Evolutionary conservation across 2,113 vertebrate species (phyloP), one percentile per base, ranked within the genome.

Genomic region (Pollachius pollachius): DNA sequence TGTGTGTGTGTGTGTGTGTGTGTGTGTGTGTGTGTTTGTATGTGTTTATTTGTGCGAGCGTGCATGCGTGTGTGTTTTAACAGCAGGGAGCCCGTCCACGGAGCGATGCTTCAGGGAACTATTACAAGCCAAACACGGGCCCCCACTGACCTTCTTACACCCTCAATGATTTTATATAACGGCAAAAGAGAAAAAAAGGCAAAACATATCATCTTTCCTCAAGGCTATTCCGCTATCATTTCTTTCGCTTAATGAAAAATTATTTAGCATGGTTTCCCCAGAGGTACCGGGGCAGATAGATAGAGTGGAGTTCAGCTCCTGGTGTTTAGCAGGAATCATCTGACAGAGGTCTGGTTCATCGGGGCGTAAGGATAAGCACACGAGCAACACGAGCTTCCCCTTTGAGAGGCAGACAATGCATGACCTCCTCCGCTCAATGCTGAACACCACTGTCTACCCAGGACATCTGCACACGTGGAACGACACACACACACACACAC

Each of bases 91-190:
- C 70, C 69, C 68, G 70, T 85, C 85, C 80, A 77, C 27, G 17
- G 83, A 81, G 86, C 74, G 66, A 78, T 17, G 76, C 84, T 89
- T 85, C 85, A 88, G 87, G 89, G 81, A 87, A 72, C 86, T 83
- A 89, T 89, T 90, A 88, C 87, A 87, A 85, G 86, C 81, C 78
- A 84, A 83, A 88, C 83, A 82, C 79, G 71, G 85, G 85, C 70
- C 84, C 12, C 67, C 75, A 70, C 80, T 87, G 89, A 89, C 89
- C 89, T 89, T 68, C 70, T 69, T 83, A 85, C 85, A 79, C 89
- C 82, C 75, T 62, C 85, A 90, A 88, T 72, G 86, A 89, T 90
- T 89, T 89, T 88, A 88, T 85, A 89, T 88, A 78, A 78, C 80
- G 68, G 80, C 78, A 79, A 77, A 82, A 86, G 82, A 88, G 87